Evolutionary conservation across 2,888 invertebrate species (phyloP).

Genomic region (Meloe dianella): DNA sequence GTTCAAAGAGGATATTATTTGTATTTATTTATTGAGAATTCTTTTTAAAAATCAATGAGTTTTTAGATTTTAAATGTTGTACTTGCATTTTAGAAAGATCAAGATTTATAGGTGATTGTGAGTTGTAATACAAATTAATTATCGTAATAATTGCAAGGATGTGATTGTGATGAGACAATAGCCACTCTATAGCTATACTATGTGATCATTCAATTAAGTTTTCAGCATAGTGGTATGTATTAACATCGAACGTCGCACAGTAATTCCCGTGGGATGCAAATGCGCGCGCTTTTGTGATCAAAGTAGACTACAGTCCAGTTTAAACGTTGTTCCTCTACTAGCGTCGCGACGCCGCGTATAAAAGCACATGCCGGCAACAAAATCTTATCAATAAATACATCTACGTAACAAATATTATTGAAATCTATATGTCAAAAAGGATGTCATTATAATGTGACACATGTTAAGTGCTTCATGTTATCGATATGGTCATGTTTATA

Average conservation of each 20-base stretch:
- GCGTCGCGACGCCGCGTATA: constrained; percentile 44
- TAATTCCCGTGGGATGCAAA: constrained; percentile 50
- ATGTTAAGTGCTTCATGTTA: neutral
- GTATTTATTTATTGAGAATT: neutral
- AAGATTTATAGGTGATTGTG: too few species aligned
- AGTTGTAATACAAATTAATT: constrained; percentile 19
- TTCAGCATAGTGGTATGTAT: constrained; percentile 46
- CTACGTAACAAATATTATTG: constrained; percentile 8
- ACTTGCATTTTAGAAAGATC: too few species aligned
- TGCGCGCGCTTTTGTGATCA: constrained; percentile 53
- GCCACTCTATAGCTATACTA: constrained; percentile 15
- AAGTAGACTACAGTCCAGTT: constrained; percentile 42
- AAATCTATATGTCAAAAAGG: constrained; percentile 9
- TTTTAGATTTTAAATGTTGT: too few species aligned
- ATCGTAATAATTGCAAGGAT: constrained; percentile 1
- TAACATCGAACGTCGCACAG: constrained; percentile 48
- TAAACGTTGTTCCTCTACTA: constrained; percentile 39
- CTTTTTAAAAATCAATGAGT: neutral
- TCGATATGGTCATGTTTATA: constrained; percentile 27
- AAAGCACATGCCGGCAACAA: constrained; percentile 31
- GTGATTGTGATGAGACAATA: neutral
- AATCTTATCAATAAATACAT: constrained; percentile 20
- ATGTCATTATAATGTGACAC: constrained; percentile 3
- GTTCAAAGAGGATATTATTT: neutral
- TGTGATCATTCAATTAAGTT: constrained; percentile 48